phyloP scores from a whole-genome alignment of 2,797 vertebrate genomes.

The Sebastes variabilis region DNA sequence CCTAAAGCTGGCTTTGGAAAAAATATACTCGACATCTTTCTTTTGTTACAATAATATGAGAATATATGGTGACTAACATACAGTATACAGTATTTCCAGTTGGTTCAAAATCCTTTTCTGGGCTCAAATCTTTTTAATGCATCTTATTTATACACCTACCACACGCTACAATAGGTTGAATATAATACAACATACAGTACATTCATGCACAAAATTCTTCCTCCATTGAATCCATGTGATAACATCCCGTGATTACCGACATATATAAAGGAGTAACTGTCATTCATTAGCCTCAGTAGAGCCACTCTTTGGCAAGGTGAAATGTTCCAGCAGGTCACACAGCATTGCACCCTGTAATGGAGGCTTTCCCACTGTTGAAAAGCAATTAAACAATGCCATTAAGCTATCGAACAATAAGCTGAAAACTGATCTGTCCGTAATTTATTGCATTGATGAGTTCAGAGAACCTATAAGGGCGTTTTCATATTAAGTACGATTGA shows the following conservation, averaged over 20 bases:
- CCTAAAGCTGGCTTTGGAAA: not conserved
- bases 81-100: not conserved
- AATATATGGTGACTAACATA: not conserved
- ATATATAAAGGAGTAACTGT: not conserved
- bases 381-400: not conserved
- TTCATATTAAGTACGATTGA: too few species aligned
- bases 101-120: not conserved
- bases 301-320: not conserved
- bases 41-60: not conserved
- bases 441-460: not conserved
- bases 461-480: not conserved
- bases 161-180: not conserved
- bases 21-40: not conserved
- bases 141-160: not conserved
- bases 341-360: slow-evolving; percentile 1
- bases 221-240: not conserved
- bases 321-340: not conserved
- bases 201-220: not conserved
- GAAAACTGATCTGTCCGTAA: not conserved
- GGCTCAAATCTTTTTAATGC: not conserved
- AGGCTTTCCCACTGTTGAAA: not conserved
- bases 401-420: not conserved
- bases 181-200: not conserved
- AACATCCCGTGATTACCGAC: not conserved
- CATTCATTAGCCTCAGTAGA: not conserved